Evolutionary conservation across 2,888 invertebrate species (phyloP).

Genomic region (Morinoia aosen): DNA sequence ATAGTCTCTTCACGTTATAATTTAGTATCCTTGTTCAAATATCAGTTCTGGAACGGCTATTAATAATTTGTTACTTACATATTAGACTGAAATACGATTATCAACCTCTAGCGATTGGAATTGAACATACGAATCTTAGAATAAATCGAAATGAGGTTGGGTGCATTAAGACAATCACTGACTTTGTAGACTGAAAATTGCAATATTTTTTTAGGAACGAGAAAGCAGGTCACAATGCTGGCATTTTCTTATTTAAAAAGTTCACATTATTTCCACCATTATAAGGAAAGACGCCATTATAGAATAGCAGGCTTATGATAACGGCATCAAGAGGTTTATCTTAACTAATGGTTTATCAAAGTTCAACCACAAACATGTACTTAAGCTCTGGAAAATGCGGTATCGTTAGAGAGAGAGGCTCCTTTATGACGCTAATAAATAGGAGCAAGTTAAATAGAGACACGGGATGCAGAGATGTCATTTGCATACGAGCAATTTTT

Average conservation of each 20-base stretch:
- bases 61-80: no score
- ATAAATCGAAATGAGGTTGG: not conserved
- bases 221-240: not conserved
- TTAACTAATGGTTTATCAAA: not conserved
- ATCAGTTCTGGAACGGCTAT: not conserved
- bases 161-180: not conserved
- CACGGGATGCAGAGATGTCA: constrained; percentile 12
- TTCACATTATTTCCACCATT: not conserved
- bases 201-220: not conserved
- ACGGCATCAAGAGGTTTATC: not conserved
- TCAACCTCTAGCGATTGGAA: no score
- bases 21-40: not conserved
- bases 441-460: constrained; percentile 10
- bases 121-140: not conserved
- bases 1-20: not conserved
- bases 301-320: not conserved
- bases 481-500: not conserved
- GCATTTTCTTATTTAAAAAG: not conserved
- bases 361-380: not conserved
- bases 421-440: not conserved
- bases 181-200: not conserved
- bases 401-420: not conserved
- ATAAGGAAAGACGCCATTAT: not conserved
- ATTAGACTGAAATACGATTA: no score
- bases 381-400: not conserved